Evolutionary conservation across 2,888 invertebrate species (phyloP), one percentile per base, ranked within the genome.

Genomic region (Philonicus albiceps): DNA sequence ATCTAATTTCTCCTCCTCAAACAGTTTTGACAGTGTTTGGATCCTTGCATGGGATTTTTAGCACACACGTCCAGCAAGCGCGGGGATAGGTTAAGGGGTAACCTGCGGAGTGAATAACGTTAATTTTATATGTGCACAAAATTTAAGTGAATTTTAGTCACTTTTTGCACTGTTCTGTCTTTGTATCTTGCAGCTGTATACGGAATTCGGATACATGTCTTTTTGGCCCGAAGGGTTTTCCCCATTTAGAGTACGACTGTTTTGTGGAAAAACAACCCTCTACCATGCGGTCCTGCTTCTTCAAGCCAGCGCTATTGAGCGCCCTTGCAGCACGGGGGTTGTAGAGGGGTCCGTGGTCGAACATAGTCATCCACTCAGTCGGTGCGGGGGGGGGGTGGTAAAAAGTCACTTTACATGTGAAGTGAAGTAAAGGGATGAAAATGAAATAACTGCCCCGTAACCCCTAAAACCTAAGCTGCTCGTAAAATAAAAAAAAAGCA

Each of bases 91-190:
- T 3, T 8, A 1, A 8, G 27, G 22, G 49, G 22, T 22, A 5
- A 13, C 43, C 43, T 43, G 7, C 11, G 49, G 80, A 43, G n/a
- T 49, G 49, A 53, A 81, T 55, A 81, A 81, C 8, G 53, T 81
- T 81, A 81, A 81, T 81, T 81, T 81, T 81, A 81, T 81, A 81
- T 81, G 80, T 81, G 80, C 80, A 83, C 72, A 40, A 40, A 83
- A 83, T 72, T 64, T 83, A 83, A 83, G 83, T 83, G 83, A 83
- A 83, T 83, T 81, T 83, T 83, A 64, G 64, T 83, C 30, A 80
- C 49, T 80, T 80, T 80, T 80, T 53, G 40, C 40, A 53, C 30
- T 13, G 11, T 11, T 49, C 80, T 73, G 80, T 53, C 80, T 49
- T 80, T 72, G 34, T 83, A 49, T 37, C 83, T 40, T 72, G 72